Percentiles rank a stretch among this genome's conserved stretches.
These are phyloP conservation scores for Clarias gariepinus DNA, from an alignment of 2,113 vertebrate genomes.

Conservation along the genomic window DNA sequence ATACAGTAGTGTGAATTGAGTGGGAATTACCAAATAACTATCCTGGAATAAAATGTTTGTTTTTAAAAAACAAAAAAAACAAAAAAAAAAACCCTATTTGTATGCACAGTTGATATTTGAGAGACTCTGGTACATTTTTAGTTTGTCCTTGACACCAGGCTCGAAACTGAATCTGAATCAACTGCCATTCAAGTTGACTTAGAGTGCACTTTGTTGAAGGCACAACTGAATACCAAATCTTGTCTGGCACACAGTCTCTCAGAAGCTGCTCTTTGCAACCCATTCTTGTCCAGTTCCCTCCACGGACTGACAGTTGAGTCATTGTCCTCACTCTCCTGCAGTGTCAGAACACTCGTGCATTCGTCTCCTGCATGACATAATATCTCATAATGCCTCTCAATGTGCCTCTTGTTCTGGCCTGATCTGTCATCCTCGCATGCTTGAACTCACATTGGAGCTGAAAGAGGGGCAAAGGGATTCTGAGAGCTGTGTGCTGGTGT, in stretches of 20 bases:
- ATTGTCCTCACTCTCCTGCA: conserved; percentile 57
- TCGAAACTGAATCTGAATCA: conserved; percentile 3
- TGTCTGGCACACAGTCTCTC: background rate
- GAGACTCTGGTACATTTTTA: background rate
- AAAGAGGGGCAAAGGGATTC: conserved; percentile 31
- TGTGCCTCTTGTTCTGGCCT: conserved; percentile 64
- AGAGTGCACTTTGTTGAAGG: background rate
- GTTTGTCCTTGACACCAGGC: background rate
- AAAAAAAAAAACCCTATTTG: background rate
- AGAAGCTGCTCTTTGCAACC: background rate
- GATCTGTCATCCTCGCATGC: conserved; percentile 54
- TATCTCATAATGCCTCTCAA: conserved; percentile 61
- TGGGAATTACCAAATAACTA: background rate
- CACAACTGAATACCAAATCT: conserved; percentile 12
- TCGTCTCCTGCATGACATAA: conserved; percentile 47
- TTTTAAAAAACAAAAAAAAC: too few relatives aligned
- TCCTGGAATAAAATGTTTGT: background rate
- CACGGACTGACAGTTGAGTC: conserved; percentile 47
- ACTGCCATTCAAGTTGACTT: background rate
- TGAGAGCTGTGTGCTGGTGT: conserved; percentile 35
- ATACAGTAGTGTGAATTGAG: background rate
- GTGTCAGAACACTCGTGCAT: conserved; percentile 54
- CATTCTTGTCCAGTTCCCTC: background rate
- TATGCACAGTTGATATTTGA: background rate
- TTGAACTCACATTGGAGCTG: conserved; percentile 55